Evolutionary conservation across 1,140 invertebrate species (phyloP), one percentile per base, ranked within the genome.

Genomic region (Neodiprion pinetum): DNA sequence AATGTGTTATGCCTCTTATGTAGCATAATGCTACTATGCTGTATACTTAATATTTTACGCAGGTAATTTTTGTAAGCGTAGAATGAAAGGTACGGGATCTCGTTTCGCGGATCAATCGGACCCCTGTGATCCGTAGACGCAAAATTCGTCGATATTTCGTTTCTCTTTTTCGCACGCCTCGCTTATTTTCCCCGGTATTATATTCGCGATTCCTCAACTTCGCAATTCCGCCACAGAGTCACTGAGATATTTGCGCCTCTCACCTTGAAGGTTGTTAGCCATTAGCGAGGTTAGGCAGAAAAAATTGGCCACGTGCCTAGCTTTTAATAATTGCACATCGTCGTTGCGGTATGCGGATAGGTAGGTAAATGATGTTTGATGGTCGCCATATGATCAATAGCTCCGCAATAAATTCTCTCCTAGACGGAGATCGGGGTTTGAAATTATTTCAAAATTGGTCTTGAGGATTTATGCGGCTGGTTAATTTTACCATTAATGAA

Each of bases 201-300:
- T 12, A 61, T 14, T 61, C n/a, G 53, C 53, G 53, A 61, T 61
- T 61, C 53, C 53, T 12, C 53, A 8, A 8, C 53, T 61, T 69
- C 23, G 68, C 68, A 69, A 69, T 61, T 14, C 11, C 4, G 53
- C 0, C 4, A 61, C 53, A 61, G 53, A 17, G 53, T 61, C 11
- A 61, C 53, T 61, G 72, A 48, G 66, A 75, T 79, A 80, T 80
- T 80, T 79, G 70, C 69, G 76, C 72, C 28, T 61, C 61, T 80
- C 71, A 78, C 80, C 80, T 81, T 80, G 78, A 77, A 76, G 75
- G 74, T 65, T 78, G 75, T 78, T 78, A 69, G 78, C 80, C 80
- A 77, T 74, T 71, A 67, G 47, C 67, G 65, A 50, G 75, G 72
- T n/a, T 76, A 8, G 12, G 11, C 49, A 76, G 76, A 73, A 74